Percentiles rank a stretch among this genome's conserved stretches.
phyloP scores from a whole-genome alignment of 2,113 vertebrate genomes.

The Nyctibius bracteatus region DNA sequence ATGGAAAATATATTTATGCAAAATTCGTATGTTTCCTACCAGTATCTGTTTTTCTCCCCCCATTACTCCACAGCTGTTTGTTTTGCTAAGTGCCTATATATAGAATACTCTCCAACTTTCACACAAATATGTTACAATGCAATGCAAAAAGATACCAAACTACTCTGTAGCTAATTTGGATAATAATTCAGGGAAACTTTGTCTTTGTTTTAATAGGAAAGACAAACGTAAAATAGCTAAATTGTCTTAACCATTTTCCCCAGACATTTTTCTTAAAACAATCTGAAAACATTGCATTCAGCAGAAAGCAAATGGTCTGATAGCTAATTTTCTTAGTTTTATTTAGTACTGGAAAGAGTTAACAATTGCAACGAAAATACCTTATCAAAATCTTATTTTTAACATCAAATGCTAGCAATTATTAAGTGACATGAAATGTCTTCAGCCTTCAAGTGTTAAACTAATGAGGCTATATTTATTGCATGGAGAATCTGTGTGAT shows the following conservation, averaged over 20 bases:
- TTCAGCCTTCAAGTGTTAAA: constrained; percentile 40
- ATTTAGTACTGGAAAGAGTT: constrained; percentile 5
- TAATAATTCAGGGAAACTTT: constrained; percentile 66
- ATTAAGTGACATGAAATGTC: constrained; percentile 43
- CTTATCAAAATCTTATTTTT: constrained; percentile 34
- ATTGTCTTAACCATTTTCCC: constrained; percentile 39
- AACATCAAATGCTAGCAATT: constrained; percentile 57
- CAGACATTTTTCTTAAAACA: constrained; percentile 30
- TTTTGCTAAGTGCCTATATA: constrained; percentile 60
- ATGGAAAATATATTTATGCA: background rate
- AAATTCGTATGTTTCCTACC: background rate
- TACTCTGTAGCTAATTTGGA: constrained; percentile 53
- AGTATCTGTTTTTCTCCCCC: background rate
- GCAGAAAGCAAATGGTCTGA: constrained; percentile 5
- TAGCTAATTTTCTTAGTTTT: background rate
- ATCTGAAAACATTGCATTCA: background rate
- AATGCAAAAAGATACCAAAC: constrained; percentile 17
- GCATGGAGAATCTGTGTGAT: constrained; percentile 13
- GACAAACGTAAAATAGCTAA: constrained; percentile 50
- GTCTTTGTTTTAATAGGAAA: constrained; percentile 67
- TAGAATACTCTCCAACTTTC: constrained; percentile 55
- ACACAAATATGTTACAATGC: constrained; percentile 39
- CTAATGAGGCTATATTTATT: constrained; percentile 37
- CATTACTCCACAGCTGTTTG: constrained; percentile 43
- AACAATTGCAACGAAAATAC: background rate